Evolutionary conservation across 2,888 invertebrate species (phyloP).

Genomic region (Drosophila anomelani): DNA sequence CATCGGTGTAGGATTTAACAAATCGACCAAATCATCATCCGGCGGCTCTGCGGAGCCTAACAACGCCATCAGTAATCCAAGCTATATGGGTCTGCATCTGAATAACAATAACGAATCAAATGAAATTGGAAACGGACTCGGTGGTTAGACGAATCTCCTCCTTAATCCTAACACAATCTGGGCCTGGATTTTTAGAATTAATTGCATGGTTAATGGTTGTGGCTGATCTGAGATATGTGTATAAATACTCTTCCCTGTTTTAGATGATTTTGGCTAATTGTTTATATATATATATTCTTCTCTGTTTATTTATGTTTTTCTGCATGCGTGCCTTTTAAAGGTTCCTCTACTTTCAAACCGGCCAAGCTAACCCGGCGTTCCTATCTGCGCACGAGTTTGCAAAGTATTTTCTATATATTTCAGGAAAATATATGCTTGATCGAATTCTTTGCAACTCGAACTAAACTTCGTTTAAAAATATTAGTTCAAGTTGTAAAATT

Average conservation of each 20-base stretch:
- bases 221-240: slow-evolving; percentile 36
- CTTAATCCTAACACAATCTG: slow-evolving; percentile 36
- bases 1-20: neutral
- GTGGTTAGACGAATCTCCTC: slow-evolving; percentile 76
- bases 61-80: slow-evolving; percentile 84
- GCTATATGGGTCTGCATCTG: slow-evolving; percentile 83
- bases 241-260: neutral
- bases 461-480: neutral
- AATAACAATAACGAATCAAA: slow-evolving; percentile 80
- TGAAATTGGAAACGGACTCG: slow-evolving; percentile 69
- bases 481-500: neutral
- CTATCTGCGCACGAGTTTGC: slow-evolving; percentile 83
- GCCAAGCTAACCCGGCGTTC: slow-evolving; percentile 81
- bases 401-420: slow-evolving; percentile 72
- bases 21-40: slow-evolving; percentile 69
- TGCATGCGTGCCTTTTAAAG: slow-evolving; percentile 68
- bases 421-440: neutral
- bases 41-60: slow-evolving; percentile 74
- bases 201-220: slow-evolving; percentile 43
- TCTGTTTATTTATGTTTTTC: slow-evolving; percentile 12
- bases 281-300: neutral
- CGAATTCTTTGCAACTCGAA: neutral
- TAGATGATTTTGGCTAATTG: slow-evolving; percentile 13
- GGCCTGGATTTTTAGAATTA: slow-evolving; percentile 17
- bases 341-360: slow-evolving; percentile 69